Evolutionary conservation across 2,888 invertebrate species (phyloP).

Genomic region (Andrena dorsata): DNA sequence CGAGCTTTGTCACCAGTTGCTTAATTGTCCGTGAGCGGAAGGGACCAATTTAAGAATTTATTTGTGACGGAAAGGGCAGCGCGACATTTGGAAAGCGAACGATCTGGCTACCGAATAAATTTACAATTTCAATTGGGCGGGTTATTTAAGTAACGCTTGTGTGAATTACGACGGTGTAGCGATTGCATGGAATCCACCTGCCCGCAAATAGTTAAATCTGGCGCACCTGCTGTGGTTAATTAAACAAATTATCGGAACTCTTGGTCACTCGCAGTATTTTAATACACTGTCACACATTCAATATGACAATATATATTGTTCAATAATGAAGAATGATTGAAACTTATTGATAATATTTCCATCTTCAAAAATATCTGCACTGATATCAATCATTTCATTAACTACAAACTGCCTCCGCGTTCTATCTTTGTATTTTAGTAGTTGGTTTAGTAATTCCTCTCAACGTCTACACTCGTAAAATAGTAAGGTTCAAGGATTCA

Average conservation of each 20-base stretch:
- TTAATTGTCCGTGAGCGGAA: conserved; percentile 66
- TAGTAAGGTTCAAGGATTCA: too few relatives aligned
- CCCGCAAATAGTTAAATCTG: conserved; percentile 9
- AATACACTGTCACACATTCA: background rate
- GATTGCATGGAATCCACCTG: conserved; percentile 23
- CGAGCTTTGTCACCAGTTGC: conserved; percentile 67
- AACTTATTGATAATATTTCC: too few relatives aligned
- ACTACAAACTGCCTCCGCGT: too few relatives aligned
- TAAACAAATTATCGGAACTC: background rate
- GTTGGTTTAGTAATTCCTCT: too few relatives aligned
- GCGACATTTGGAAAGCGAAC: conserved; percentile 78
- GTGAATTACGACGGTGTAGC: conserved; percentile 20
- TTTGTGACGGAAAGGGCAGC: conserved; percentile 62
- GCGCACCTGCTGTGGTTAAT: conserved; percentile 1
- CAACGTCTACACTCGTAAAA: too few relatives aligned
- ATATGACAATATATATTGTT: too few relatives aligned
- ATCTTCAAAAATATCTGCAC: too few relatives aligned
- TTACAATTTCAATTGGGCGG: conserved; percentile 37
- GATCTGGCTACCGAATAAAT: conserved; percentile 38
- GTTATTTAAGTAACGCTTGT: conserved; percentile 28
- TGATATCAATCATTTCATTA: too few relatives aligned
- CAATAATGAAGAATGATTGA: too few relatives aligned
- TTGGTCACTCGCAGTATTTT: background rate
- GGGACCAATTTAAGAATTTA: conserved; percentile 66
- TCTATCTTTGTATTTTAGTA: too few relatives aligned